These are phyloP conservation scores for Clarias batrachus DNA, from an alignment of 2,113 vertebrate genomes.

Conservation along the genomic window DNA sequence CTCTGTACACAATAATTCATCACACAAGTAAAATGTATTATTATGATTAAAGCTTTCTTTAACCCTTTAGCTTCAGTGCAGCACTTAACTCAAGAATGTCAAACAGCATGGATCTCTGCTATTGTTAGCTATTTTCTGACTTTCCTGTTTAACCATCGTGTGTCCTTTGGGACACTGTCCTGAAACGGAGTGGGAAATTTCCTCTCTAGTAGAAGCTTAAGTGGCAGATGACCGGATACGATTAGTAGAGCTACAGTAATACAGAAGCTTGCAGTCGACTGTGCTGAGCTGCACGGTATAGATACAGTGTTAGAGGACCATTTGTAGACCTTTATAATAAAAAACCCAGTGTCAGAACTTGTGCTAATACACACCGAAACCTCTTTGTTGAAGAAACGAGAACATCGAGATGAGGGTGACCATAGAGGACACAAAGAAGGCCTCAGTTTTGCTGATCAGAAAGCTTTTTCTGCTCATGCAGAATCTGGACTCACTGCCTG, in stretches of 20 bases:
- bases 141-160: background rate
- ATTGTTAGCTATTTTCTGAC: too few species aligned
- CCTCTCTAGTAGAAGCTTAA: background rate
- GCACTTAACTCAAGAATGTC: background rate
- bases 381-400: conserved; percentile 60
- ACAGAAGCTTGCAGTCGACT: background rate
- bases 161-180: too few species aligned
- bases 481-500: conserved; percentile 81
- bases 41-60: background rate
- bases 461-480: conserved; percentile 94
- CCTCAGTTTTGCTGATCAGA: conserved; percentile 87
- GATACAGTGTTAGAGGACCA: background rate
- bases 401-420: conserved; percentile 60
- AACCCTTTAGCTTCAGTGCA: background rate
- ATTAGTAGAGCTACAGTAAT: background rate
- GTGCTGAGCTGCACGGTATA: background rate
- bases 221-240: background rate
- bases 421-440: conserved; percentile 81
- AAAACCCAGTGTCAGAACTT: background rate
- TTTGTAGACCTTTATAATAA: background rate
- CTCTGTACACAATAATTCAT: background rate
- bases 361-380: background rate
- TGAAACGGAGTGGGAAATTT: background rate
- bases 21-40: background rate
- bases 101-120: background rate